Evolutionary conservation across 2,113 vertebrate genomes (phyloP).

Genomic region (Pungitius pungitius): DNA sequence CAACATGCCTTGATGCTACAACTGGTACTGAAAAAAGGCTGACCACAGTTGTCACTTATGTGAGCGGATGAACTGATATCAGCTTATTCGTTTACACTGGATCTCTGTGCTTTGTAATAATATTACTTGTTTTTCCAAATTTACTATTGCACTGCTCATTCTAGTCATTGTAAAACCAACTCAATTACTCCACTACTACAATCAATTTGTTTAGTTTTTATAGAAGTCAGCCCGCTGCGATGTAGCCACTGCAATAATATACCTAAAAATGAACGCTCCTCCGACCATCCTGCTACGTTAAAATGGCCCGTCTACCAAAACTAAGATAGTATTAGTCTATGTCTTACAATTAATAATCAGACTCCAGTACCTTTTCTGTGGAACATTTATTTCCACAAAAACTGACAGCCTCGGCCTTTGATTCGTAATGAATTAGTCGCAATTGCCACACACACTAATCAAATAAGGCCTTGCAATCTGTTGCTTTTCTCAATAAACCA

Average conservation of each 20-base stretch:
- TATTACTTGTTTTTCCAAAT: not conserved
- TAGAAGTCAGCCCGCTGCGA: not conserved
- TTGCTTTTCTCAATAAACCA: not conserved
- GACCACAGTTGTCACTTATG: not conserved
- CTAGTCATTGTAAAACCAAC: constrained; percentile 1
- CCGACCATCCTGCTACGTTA: not conserved
- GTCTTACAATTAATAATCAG: not conserved
- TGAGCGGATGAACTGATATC: not conserved
- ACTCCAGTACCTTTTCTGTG: not conserved
- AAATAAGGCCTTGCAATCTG: not conserved
- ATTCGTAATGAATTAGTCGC: not conserved
- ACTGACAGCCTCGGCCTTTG: not conserved
- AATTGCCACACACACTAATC: not conserved
- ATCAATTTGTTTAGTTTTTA: not conserved
- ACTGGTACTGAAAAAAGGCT: not conserved
- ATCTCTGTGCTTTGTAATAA: not conserved
- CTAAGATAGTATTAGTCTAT: not conserved
- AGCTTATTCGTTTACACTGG: not conserved
- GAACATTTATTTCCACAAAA: not conserved
- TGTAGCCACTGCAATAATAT: not conserved
- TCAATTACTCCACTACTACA: not conserved
- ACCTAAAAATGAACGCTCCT: not conserved
- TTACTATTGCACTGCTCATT: not conserved
- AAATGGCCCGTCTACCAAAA: not conserved
- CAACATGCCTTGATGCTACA: not conserved